Conservation (phyloP, 1,140 invertebrate species). For the Stegodyphus mimosarum region DNA sequence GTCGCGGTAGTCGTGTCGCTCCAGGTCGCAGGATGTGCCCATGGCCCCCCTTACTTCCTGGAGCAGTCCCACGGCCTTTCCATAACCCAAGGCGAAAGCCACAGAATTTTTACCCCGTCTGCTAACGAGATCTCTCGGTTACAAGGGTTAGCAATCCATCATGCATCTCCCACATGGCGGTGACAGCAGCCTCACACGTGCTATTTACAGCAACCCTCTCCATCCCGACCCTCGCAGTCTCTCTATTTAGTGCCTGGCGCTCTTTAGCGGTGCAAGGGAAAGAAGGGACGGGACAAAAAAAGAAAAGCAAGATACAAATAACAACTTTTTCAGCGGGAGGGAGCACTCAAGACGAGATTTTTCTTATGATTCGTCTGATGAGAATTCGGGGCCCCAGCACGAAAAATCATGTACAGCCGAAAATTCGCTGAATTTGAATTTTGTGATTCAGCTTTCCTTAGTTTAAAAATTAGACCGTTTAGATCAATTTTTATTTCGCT, state of each 20-base stretch:
- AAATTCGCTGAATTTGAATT: too few species aligned
- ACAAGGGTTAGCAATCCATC: slow-evolving; percentile 51
- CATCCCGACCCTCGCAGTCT: background rate
- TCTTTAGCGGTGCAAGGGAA: background rate
- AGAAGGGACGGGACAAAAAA: background rate
- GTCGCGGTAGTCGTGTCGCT: background rate
- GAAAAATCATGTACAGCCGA: too few species aligned
- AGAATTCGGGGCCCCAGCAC: too few species aligned
- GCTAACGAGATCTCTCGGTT: slow-evolving; percentile 56
- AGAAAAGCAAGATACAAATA: background rate
- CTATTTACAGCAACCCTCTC: background rate
- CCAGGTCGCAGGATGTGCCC: slow-evolving; percentile 1
- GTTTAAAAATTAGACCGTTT: too few species aligned
- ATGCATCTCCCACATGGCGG: slow-evolving; percentile 42
- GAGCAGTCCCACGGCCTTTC: too few species aligned
- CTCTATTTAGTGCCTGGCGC: background rate
- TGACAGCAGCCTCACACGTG: slow-evolving; percentile 43
- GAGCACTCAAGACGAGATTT: too few species aligned
- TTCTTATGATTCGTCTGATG: too few species aligned
- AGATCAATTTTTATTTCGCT: too few species aligned
- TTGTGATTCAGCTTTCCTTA: too few species aligned
- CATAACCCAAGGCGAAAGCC: slow-evolving; percentile 6
- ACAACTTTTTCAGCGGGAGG: too few species aligned
- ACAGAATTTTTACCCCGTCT: slow-evolving; percentile 23
- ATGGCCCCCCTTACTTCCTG: background rate